Conservation (phyloP, 30 jellyfish, hydroid and myxozoan genomes). For the Pelagia noctiluca region DNA sequence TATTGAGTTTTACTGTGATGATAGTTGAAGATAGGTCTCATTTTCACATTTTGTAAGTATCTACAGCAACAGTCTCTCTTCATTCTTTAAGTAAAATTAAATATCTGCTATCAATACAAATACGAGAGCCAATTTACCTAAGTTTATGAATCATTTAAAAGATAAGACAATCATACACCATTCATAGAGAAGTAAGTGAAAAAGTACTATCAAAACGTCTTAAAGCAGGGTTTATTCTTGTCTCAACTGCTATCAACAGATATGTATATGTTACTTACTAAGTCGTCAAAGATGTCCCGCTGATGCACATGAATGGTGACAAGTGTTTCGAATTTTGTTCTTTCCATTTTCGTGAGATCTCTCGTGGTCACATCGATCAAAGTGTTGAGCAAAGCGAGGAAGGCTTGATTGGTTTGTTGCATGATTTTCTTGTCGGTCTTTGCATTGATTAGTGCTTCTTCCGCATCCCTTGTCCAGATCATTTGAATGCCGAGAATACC, state of each 20-base stretch:
- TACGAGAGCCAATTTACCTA: too few relatives aligned
- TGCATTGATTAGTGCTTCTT: conserved; percentile 88
- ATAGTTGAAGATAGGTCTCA: too few relatives aligned
- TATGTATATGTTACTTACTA: conserved; percentile 78
- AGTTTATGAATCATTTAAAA: too few relatives aligned
- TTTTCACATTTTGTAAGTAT: too few relatives aligned
- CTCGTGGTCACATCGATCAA: conserved; percentile 90
- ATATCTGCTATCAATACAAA: too few relatives aligned
- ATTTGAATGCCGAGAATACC: conserved; percentile 98
- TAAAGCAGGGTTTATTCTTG: neutral
- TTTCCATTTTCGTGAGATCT: conserved; percentile 92
- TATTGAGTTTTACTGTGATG: too few relatives aligned
- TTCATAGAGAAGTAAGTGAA: neutral
- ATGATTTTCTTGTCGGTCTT: conserved; percentile 81
- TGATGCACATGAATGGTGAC: conserved; percentile 98
- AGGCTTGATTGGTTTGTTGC: conserved; percentile 92
- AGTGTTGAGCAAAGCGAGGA: conserved; percentile 77
- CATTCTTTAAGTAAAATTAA: too few relatives aligned
- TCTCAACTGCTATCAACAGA: neutral
- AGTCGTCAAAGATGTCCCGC: conserved; percentile 94
- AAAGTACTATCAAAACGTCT: neutral
- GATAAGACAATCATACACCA: too few relatives aligned
- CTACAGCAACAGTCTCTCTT: too few relatives aligned
- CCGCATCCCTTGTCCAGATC: conserved; percentile 99
- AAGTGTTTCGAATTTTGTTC: conserved; percentile 95